Percentiles rank a stretch among this genome's conserved stretches.
phyloP scores from a whole-genome alignment of 2,113 vertebrate species.

The Osmerus eperlanus region DNA sequence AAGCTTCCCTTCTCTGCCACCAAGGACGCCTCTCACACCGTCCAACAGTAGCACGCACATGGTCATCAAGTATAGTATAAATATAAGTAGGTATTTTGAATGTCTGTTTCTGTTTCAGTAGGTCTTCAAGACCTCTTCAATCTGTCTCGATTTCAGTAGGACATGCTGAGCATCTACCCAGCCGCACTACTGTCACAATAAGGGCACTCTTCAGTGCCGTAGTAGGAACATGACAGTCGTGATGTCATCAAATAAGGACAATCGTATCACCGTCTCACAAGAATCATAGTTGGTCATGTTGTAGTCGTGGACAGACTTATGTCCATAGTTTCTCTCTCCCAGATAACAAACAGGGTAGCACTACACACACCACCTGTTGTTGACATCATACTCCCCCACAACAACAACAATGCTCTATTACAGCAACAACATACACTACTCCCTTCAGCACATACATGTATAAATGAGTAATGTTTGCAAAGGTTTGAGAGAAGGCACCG shows the following conservation, averaged over 20 bases:
- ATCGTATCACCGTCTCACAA: constrained; percentile 41
- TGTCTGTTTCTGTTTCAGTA: background rate
- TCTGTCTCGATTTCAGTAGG: background rate
- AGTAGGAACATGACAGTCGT: constrained; percentile 15
- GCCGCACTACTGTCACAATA: background rate
- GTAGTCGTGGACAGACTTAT: constrained; percentile 10
- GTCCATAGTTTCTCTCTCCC: constrained; percentile 26
- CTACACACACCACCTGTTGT: too few species aligned
- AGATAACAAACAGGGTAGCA: constrained; percentile 6
- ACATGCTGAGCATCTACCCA: background rate
- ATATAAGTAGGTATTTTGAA: too few species aligned
- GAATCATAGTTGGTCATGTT: constrained; percentile 49
- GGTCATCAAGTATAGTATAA: background rate
- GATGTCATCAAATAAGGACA: constrained; percentile 25
- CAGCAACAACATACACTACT: too few species aligned
- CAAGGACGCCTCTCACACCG: background rate
- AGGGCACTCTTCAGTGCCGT: background rate
- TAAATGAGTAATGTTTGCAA: too few species aligned
- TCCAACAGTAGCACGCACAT: background rate
- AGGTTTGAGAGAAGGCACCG: too few species aligned
- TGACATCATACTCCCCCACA: too few species aligned
- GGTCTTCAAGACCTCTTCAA: background rate
- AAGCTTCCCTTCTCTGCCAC: too few species aligned
- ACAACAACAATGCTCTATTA: too few species aligned
- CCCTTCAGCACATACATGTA: too few species aligned